Base-by-base conservation (phyloP, 2,888 invertebrate species). In the Tachina grossa region DNA sequence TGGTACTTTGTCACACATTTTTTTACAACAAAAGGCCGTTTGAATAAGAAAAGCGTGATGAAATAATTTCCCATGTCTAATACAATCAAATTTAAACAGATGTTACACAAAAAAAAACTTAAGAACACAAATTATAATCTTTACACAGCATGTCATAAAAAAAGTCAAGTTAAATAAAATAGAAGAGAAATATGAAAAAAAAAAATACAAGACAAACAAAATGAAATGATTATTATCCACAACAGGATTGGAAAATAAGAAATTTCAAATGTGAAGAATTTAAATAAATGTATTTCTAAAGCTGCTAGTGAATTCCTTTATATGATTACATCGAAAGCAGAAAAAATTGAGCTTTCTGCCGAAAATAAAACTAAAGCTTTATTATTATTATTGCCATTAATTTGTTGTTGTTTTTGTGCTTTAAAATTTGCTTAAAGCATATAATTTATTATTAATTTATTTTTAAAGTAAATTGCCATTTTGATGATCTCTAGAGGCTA, bases 61-160 rank as follows among this genome's bases (percentile, higher is more conserved):
- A 66, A 66, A 72, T 66, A 59, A 66, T 77, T 76, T 83, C 39
- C 47, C 65, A 72, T 47, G 78, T 45, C 68, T 19, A 61, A 49
- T 10, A 65, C 45, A 72, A 74, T 68, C n/a, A 53, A 74, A 68
- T 68, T 10, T 16, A 51, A 74, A 61, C 45, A 74, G 65, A 81
- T 79, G 47, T 19, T 63, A 16, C 16, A 45, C 16, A 45, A 9
- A 57, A 55, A 51, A 55, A 19, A 16, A 57, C 66, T 5, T 9
- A 19, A 10, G 45, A 66, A 49, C 53, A 61, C 31, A 78, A 45
- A 65, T 51, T 53, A 19, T 19, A 77, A 71, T 77, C 43, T 72
- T 72, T 51, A 76, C 66, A 51, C 83, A 77, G 49, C 65, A n/a
- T 77, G 76, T 57, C 55, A 71, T 57, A 72, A 77, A 66, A 49